phyloP scores from a whole-genome alignment of 2,888 invertebrate genomes.

The Drosophila pseudotakahashii region DNA sequence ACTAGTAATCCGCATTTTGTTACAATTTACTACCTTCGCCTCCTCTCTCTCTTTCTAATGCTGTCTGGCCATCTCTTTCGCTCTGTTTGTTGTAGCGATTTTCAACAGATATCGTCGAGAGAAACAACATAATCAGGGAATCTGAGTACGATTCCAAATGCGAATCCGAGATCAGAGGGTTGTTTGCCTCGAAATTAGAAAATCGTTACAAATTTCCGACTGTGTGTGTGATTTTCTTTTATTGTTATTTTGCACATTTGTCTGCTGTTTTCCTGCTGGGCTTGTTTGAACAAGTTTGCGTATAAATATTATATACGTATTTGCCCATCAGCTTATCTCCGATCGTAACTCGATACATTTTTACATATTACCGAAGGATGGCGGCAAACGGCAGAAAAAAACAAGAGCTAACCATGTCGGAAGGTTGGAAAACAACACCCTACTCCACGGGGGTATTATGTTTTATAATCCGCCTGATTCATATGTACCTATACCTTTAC shows the following conservation, averaged over 20 bases:
- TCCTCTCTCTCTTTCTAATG: conserved; percentile 31
- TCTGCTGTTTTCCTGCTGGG: conserved; percentile 51
- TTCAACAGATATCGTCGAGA: conserved; percentile 70
- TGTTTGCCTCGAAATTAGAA: conserved; percentile 80
- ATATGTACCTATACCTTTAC: not conserved
- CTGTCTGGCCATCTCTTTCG: conserved; percentile 20
- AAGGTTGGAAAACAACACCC: conserved; percentile 30
- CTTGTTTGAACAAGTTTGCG: conserved; percentile 79
- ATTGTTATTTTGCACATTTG: conserved; percentile 70
- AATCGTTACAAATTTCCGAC: conserved; percentile 82
- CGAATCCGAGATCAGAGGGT: conserved; percentile 54
- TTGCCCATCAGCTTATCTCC: conserved; percentile 83
- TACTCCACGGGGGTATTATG: conserved; percentile 56
- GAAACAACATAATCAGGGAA: conserved; percentile 51
- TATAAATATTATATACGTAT: conserved; percentile 80
- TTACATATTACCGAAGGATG: conserved; percentile 32
- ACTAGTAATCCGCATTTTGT: conserved; percentile 77
- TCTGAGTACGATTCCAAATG: conserved; percentile 16
- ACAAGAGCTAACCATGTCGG: conserved; percentile 37
- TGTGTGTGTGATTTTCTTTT: conserved; percentile 42
- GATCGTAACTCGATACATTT: conserved; percentile 84
- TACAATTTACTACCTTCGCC: conserved; percentile 64
- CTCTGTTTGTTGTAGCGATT: conserved; percentile 74
- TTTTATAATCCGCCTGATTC: conserved; percentile 64
- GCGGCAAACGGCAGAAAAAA: conserved; percentile 33